These are phyloP conservation scores for Danionella cerebrum DNA, from an alignment of 2,113 vertebrate species.

Conservation along the genomic window DNA sequence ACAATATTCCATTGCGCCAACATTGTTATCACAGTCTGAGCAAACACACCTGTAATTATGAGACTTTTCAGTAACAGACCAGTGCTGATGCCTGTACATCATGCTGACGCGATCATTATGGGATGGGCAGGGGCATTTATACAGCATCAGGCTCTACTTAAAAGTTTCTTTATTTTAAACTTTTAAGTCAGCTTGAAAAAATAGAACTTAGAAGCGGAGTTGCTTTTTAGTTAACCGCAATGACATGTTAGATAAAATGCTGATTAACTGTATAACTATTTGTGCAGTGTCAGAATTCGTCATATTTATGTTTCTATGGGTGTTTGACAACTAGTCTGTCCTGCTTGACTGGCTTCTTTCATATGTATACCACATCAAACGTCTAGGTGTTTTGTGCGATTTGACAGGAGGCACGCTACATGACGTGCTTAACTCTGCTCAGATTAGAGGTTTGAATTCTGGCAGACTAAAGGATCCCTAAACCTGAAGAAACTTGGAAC, in stretches of 20 bases:
- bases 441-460: conserved; percentile 14
- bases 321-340: conserved; percentile 4
- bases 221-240: too few species aligned
- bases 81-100: conserved; percentile 6
- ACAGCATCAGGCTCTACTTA: background rate
- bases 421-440: background rate
- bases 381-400: conserved; percentile 16
- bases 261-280: too few species aligned
- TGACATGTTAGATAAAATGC: too few species aligned
- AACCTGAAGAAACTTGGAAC: background rate
- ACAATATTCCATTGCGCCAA: conserved; percentile 21
- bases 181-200: too few species aligned
- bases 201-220: too few species aligned
- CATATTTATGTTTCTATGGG: background rate
- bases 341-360: conserved; percentile 7
- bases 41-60: conserved; percentile 39
- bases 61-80: conserved; percentile 22
- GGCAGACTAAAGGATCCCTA: background rate
- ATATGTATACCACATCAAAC: background rate
- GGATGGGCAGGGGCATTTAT: background rate
- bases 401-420: background rate
- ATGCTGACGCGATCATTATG: background rate
- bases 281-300: background rate
- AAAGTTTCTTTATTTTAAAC: background rate
- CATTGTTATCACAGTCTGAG: conserved; percentile 31